Evolutionary conservation across 2,113 vertebrate genomes (phyloP).

Genomic region (Trematomus loennbergii): DNA sequence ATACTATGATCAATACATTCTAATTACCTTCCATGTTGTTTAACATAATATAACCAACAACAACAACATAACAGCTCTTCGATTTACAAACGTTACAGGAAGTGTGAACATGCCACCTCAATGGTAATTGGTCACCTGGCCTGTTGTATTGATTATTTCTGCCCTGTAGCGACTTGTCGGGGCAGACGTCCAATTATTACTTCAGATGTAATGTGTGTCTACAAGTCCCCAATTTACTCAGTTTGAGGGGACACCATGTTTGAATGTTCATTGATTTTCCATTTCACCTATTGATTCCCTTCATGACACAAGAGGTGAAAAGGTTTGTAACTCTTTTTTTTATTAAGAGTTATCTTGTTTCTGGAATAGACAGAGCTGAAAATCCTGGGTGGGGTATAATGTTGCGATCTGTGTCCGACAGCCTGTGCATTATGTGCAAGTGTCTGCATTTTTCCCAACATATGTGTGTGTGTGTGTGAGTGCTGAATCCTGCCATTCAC

Average conservation of each 20-base stretch:
- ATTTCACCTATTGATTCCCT: background rate
- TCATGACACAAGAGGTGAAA: background rate
- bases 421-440: background rate
- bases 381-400: conserved; percentile 1
- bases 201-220: background rate
- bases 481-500: conserved; percentile 21
- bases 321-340: background rate
- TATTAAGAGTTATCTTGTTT: background rate
- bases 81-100: background rate
- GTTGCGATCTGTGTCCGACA: background rate
- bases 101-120: background rate
- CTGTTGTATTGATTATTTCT: conserved; percentile 14
- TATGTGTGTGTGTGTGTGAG: background rate
- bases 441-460: background rate
- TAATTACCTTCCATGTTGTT: background rate
- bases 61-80: background rate
- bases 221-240: background rate
- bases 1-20: background rate
- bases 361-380: background rate
- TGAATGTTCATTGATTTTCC: background rate
- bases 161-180: background rate
- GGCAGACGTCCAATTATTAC: conserved; percentile 1
- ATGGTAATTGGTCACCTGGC: conserved; percentile 2
- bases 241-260: background rate
- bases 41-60: background rate